Evolutionary conservation across 2,888 invertebrate genomes (phyloP).

Genomic region (Xestia sexstrigata): DNA sequence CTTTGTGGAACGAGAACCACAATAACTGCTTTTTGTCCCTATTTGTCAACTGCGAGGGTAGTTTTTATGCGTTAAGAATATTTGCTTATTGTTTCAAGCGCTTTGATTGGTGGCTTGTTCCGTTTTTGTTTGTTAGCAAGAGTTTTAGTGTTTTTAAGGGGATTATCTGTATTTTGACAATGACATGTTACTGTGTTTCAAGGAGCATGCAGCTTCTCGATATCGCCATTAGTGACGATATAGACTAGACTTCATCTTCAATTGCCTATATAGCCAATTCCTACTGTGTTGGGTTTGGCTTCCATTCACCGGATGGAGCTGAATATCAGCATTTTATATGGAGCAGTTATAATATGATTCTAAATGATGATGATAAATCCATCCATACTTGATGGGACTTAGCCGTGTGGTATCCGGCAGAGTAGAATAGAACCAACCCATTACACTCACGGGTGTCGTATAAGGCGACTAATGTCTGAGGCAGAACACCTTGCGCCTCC

Average conservation of each 20-base stretch:
- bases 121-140: conserved; percentile 49
- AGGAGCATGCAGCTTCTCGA: conserved; percentile 16
- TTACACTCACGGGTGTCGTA: no score
- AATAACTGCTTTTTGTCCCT: conserved; percentile 65
- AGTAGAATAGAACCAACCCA: no score
- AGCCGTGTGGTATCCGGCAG: no score
- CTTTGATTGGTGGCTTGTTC: conserved; percentile 50
- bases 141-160: conserved; percentile 25
- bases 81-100: conserved; percentile 57
- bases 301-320: not conserved
- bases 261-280: not conserved
- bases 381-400: no score
- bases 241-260: not conserved
- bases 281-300: not conserved
- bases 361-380: not conserved
- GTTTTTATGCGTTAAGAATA: conserved; percentile 57
- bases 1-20: conserved; percentile 65
- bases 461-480: no score
- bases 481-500: no score
- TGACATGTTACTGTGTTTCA: not conserved
- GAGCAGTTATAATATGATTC: not conserved
- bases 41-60: conserved; percentile 63
- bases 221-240: no score
- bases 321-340: not conserved
- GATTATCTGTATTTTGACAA: not conserved